Evolutionary conservation across 2,113 vertebrate genomes (phyloP).

Genomic region (Ovibos moschatus): DNA sequence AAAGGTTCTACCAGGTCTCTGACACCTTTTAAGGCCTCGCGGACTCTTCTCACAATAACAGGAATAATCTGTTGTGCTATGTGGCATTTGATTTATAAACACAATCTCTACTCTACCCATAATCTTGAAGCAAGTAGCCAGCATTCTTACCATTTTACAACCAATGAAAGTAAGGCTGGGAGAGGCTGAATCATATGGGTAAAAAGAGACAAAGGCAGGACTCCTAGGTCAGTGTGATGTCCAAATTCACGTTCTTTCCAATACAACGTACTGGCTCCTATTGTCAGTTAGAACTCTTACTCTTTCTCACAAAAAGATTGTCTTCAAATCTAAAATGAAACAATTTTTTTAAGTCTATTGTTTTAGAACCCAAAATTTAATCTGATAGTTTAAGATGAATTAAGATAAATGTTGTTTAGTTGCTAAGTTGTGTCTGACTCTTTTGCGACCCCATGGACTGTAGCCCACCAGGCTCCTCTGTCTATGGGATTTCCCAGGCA

Average conservation of each 20-base stretch:
- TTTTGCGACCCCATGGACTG: not conserved
- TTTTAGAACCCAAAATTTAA: not conserved
- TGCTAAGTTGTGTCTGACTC: not conserved
- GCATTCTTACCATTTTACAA: not conserved
- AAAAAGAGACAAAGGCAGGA: not conserved
- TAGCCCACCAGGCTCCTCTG: not conserved
- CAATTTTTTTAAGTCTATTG: not conserved
- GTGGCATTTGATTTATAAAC: not conserved
- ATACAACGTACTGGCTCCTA: not conserved
- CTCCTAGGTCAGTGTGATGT: not conserved
- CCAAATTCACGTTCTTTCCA: not conserved
- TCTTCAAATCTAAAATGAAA: not conserved
- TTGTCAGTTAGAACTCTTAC: no score
- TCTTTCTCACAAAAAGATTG: not conserved
- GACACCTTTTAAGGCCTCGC: constrained; percentile 30
- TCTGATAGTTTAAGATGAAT: not conserved
- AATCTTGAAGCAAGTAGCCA: not conserved
- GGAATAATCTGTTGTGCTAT: not conserved
- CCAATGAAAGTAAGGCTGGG: not conserved
- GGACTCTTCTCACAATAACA: not conserved
- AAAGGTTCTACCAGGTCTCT: constrained; percentile 67
- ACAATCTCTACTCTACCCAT: not conserved
- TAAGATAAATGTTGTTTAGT: not conserved
- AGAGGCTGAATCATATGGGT: not conserved
- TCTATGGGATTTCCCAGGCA: not conserved